A percentile compares a stretch with the other conserved stretches of the same genome.
Conservation (phyloP, 2,113 vertebrate genomes). For the Platichthys stellatus region DNA sequence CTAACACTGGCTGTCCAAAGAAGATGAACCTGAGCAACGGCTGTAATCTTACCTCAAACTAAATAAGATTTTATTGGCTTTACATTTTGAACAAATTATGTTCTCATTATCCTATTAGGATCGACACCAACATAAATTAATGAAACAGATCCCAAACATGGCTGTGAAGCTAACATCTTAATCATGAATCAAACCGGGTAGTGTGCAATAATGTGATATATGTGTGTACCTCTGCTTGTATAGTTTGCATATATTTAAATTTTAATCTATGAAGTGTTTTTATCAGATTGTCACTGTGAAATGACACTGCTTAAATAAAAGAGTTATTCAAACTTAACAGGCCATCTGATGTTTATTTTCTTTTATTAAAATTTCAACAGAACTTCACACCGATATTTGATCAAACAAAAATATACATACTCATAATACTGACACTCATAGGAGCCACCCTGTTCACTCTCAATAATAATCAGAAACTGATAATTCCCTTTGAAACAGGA, state of each 20-base stretch:
- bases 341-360: background rate
- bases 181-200: conserved; percentile 41
- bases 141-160: background rate
- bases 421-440: background rate
- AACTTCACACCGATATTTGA: background rate
- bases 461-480: too few relatives aligned
- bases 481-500: too few relatives aligned
- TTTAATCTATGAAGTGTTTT: conserved; percentile 49
- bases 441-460: background rate
- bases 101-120: conserved; percentile 7
- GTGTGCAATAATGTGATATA: conserved; percentile 71
- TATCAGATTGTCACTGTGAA: conserved; percentile 29
- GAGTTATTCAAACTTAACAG: conserved; percentile 2
- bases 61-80: background rate
- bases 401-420: background rate
- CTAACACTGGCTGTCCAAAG: conserved; percentile 25
- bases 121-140: conserved; percentile 2
- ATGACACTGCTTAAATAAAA: conserved; percentile 42
- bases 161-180: background rate
- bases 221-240: conserved; percentile 36
- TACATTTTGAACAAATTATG: background rate
- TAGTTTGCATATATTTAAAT: conserved; percentile 74
- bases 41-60: background rate
- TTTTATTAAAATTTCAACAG: too few relatives aligned
- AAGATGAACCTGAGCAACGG: background rate